Evolutionary conservation across 2,113 vertebrate genomes (phyloP), one percentile per base, ranked within the genome.

Genomic region (Vimba vimba): DNA sequence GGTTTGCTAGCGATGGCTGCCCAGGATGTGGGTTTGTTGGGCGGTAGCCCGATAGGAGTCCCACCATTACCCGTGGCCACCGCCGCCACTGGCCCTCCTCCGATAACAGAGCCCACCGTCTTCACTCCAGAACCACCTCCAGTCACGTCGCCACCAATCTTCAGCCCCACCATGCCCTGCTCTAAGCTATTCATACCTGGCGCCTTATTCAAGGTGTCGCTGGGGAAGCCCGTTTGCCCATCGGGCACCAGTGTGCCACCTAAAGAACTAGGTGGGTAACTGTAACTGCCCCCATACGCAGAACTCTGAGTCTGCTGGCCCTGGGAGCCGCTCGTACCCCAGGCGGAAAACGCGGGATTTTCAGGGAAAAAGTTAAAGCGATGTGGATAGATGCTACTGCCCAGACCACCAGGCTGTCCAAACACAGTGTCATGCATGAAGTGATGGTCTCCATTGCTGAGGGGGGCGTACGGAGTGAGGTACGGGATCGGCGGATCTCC

Each of bases 381-480:
- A 91, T 99, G 98, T 25, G 97, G 97, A 43, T 99, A 99, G 92
- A 98, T 97, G 88, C 94, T 98, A 93, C 94, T 98, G 86, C 97
- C 97, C 92, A 99, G 94, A 11, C 97, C 97, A 0, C 98, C 97
- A 0, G 97, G 97, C 92, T 99, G 98, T 89, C 98, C 98, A 71
- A 99, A 99, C 80, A 99, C 97, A 0, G 98, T 98, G 95, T 99
- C 98, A 0, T 97, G 97, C 97, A 99, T 95, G 88, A 99, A 99
- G 86, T 98, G 98, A 87, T 98, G 97, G 93, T 99, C 97, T 91
- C 98, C 97, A 6, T 98, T 99, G 92, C 96, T 98, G 88, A 99
- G 97, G 57, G 98, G 98, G 91, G 97, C 97, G 33, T 99, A 99
- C n/a, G 98, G 96, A 43, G 97, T 97, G 89, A 99, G 96, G 94